Conservation (phyloP, 2,113 vertebrate species). For the Nanorana parkeri region DNA sequence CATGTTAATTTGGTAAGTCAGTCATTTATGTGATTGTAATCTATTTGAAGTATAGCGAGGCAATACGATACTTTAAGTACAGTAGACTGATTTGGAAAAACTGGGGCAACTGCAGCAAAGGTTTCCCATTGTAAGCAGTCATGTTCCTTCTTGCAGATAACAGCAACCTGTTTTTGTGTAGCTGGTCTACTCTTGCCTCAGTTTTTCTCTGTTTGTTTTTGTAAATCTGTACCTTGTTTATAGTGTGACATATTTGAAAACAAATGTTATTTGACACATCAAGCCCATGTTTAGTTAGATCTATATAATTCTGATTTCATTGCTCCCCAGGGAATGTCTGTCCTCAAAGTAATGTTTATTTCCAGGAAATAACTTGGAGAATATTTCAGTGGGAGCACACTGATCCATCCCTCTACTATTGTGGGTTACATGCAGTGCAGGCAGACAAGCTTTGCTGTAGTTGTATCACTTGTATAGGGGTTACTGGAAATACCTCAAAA, state of each 20-base stretch:
- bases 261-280: neutral
- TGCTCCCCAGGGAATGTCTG: neutral
- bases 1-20: no score
- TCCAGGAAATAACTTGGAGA: conserved; percentile 12
- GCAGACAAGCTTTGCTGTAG: neutral
- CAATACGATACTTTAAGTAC: no score
- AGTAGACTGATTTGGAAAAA: no score
- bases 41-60: no score
- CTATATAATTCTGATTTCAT: neutral
- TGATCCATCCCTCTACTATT: neutral
- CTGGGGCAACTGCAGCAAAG: no score
- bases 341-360: neutral
- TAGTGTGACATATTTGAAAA: neutral
- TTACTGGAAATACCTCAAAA: conserved; percentile 21
- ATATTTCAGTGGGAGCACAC: conserved; percentile 3
- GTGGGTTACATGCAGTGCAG: neutral
- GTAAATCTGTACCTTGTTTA: no score
- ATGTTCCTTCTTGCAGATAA: no score
- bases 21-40: no score
- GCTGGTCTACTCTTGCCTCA: no score
- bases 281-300: neutral
- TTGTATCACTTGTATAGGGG: neutral
- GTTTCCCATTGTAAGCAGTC: no score
- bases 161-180: neutral
- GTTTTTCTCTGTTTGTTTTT: no score